A percentile compares a stretch with the other conserved stretches of the same genome.
Conservation (phyloP, 2,888 invertebrate genomes). For the Anagyrus pseudococci region DNA sequence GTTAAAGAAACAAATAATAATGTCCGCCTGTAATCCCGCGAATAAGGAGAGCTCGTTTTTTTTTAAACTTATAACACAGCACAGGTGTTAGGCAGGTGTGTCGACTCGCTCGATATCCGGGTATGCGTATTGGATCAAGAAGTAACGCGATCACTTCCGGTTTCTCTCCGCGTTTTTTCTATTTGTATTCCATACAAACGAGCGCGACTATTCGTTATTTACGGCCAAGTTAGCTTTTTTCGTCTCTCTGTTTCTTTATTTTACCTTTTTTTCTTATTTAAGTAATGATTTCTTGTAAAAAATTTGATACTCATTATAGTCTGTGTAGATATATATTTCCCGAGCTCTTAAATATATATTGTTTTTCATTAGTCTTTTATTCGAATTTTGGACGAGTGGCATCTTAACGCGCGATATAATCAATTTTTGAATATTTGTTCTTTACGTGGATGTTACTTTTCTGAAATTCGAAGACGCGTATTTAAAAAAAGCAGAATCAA, state of each 20-base stretch:
- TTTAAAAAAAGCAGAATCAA: slow-evolving; percentile 25
- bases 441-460: slow-evolving; percentile 7
- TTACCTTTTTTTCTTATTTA: slow-evolving; percentile 23
- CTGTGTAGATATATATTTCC: slow-evolving; percentile 34
- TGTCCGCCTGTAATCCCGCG: slow-evolving; percentile 54
- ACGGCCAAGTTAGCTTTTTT: slow-evolving; percentile 39
- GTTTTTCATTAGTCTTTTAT: slow-evolving; percentile 10
- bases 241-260: slow-evolving; percentile 25
- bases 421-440: neutral
- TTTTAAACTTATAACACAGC: slow-evolving; percentile 45
- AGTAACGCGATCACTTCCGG: slow-evolving; percentile 39
- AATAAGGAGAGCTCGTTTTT: slow-evolving; percentile 46
- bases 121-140: slow-evolving; percentile 55
- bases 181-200: slow-evolving; percentile 22
- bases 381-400: slow-evolving; percentile 17
- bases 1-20: slow-evolving; percentile 43
- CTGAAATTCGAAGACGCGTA: slow-evolving; percentile 16
- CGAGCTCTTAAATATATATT: slow-evolving; percentile 1
- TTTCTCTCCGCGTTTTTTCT: slow-evolving; percentile 27
- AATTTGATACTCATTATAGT: slow-evolving; percentile 38
- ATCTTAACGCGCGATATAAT: slow-evolving; percentile 6
- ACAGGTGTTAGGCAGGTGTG: slow-evolving; percentile 38
- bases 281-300: slow-evolving; percentile 30
- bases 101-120: slow-evolving; percentile 45
- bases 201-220: slow-evolving; percentile 37